Base-by-base conservation (phyloP, 2,113 vertebrate species). In the Glaucomys volans region DNA sequence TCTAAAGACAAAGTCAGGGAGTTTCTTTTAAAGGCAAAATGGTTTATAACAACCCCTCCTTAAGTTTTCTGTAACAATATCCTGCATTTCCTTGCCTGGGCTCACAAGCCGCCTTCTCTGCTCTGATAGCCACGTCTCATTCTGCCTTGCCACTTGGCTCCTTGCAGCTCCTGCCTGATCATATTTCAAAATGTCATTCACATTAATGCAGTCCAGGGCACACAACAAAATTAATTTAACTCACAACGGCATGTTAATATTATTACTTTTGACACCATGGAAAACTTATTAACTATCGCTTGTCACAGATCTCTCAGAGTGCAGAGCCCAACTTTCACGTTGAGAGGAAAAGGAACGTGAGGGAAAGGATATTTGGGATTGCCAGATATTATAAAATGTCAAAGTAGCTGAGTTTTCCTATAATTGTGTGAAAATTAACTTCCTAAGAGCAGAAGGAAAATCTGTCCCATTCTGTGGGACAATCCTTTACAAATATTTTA, bases 161-260 rank as follows among this genome's bases (percentile, higher is more conserved):
- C 76, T 94, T 82, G 96, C 87, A 95, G 94, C 80, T 97, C 88
- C 97, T 97, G 97, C 96, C 97, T 92, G 96, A 98, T 98, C 92
- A 16, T 97, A 98, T 98, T 99, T 98, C 37, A 62, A 98, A 98
- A 98, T 98, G 98, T 98, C 98, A 98, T 95, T 98, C 98, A 98
- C 0, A 0, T 98, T 98, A 98, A 95, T 91, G 97, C 97, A 98
- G 97, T 92, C 98, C 97, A 98, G 93, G 97, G 98, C 97, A 98
- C 98, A 98, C 98, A 98, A 96, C 98, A 98, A 98, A 99, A 99
- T 99, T 98, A 98, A 98, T 99, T 99, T 98, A 98, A 98, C 98
- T 98, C 96, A 96, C 97, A 98, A 98, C 62, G 89, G 97, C 97
- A 94, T 42, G 76, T 97, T 99, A 98, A 99, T 98, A 98, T 98